Percentiles rank a stretch among this genome's conserved stretches.
These are phyloP conservation scores for Agriopis marginaria DNA, from an alignment of 2,888 invertebrate species.

Conservation along the genomic window DNA sequence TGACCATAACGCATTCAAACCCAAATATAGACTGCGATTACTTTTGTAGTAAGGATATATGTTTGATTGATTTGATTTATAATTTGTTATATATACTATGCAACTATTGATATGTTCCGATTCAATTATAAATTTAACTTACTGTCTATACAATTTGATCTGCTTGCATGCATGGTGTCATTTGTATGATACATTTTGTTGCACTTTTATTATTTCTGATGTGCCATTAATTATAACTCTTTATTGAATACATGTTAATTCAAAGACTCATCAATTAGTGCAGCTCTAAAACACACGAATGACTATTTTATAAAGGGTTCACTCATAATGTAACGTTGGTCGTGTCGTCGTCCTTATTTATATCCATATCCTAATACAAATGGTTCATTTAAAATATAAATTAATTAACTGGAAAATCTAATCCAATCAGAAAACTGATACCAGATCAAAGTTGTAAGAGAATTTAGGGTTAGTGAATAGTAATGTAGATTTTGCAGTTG, in stretches of 20 bases:
- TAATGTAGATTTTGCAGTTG: background rate
- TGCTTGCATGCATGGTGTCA: background rate
- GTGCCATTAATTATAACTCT: background rate
- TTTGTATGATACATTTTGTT: background rate
- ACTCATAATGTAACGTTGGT: background rate
- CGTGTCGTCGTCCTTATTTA: too few species aligned
- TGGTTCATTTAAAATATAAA: background rate
- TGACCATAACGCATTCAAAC: too few species aligned
- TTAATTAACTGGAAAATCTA: background rate
- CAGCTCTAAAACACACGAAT: constrained; percentile 48
- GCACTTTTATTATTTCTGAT: background rate
- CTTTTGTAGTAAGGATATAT: too few species aligned
- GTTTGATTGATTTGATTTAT: too few species aligned
- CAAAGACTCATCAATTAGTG: constrained; percentile 55
- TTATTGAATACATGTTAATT: constrained; percentile 38
- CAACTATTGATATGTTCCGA: too few species aligned
- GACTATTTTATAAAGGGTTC: constrained; percentile 45
- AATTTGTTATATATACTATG: too few species aligned
- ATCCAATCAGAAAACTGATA: background rate
- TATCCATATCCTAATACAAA: too few species aligned
- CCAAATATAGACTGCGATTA: too few species aligned
- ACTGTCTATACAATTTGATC: too few species aligned
- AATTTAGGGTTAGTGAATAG: background rate
- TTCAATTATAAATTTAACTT: too few species aligned
- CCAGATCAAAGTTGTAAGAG: background rate